Conservation (phyloP, 2,113 vertebrate genomes). For the Heloderma charlesbogerti region DNA sequence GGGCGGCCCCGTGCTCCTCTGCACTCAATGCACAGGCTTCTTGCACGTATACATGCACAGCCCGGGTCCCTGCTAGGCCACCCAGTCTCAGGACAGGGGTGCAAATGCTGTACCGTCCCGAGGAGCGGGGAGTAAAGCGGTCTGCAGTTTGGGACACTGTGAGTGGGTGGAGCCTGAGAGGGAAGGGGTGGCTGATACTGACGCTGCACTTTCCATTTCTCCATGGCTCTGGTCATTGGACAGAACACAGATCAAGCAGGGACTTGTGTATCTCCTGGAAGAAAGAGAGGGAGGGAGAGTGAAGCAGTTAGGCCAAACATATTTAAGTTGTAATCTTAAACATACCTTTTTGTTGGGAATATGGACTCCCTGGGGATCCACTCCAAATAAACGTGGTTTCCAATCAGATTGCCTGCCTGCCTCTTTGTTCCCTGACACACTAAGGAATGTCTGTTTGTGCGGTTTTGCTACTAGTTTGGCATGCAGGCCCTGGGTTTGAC, state of each 20-base stretch:
- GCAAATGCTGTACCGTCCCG: neutral
- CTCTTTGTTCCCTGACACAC: neutral
- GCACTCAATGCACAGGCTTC: neutral
- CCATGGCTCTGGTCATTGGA: neutral
- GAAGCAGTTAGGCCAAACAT: neutral
- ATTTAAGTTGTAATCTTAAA: neutral
- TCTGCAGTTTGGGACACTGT: neutral
- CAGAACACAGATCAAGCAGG: neutral
- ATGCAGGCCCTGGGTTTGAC: neutral
- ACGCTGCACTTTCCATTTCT: neutral
- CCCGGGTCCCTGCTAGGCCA: neutral
- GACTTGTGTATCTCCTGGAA: neutral
- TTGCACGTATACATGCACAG: neutral
- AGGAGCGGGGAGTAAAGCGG: neutral
- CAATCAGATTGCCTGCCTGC: neutral
- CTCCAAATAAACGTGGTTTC: neutral
- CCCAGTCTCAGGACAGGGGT: neutral
- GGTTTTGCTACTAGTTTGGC: neutral
- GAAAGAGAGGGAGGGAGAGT: no score
- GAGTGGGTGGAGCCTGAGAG: fast-evolving
- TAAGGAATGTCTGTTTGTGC: neutral
- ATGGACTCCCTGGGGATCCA: neutral
- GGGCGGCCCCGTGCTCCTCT: neutral
- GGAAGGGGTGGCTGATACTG: neutral
- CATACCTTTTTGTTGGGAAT: neutral